Conservation (phyloP, 2,888 invertebrate genomes). For the Auanema freiburgensis region DNA sequence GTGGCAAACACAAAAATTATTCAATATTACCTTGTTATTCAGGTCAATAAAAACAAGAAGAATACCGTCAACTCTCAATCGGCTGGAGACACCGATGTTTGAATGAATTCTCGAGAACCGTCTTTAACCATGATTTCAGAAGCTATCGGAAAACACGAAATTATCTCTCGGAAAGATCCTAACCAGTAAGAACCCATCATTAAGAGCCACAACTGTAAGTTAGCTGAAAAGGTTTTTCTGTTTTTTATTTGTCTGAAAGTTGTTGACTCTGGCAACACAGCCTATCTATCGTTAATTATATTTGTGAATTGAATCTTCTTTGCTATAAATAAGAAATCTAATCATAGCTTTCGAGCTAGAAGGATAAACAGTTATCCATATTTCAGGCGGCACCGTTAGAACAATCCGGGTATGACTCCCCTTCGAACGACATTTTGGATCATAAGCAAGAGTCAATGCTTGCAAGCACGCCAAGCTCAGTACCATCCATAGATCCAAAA, state of each 20-base stretch:
- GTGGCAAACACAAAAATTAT: not conserved
- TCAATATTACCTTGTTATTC: not conserved
- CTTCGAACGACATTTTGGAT: conserved; percentile 32
- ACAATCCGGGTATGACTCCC: conserved; percentile 40
- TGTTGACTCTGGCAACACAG: conserved; percentile 16
- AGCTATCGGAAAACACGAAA: too few species aligned
- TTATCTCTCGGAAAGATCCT: too few species aligned
- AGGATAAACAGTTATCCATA: not conserved
- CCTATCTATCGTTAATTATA: not conserved
- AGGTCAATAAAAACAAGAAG: not conserved
- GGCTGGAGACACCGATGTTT: too few species aligned
- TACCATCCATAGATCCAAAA: conserved; percentile 15
- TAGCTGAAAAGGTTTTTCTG: conserved; percentile 10
- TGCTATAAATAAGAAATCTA: conserved; percentile 1
- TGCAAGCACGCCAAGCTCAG: conserved; percentile 17
- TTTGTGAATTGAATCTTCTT: not conserved
- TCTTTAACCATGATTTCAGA: too few species aligned
- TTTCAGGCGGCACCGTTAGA: conserved; percentile 25
- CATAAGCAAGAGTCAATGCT: conserved; percentile 23
- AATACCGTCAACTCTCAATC: too few species aligned
- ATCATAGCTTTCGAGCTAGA: too few species aligned
- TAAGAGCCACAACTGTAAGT: not conserved
- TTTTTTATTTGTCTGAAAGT: conserved; percentile 6
- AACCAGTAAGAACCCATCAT: too few species aligned
- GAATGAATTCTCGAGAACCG: too few species aligned